Evolutionary conservation across 2,888 invertebrate species (phyloP), one percentile per base, ranked within the genome.

Genomic region (Dasypolia templi): DNA sequence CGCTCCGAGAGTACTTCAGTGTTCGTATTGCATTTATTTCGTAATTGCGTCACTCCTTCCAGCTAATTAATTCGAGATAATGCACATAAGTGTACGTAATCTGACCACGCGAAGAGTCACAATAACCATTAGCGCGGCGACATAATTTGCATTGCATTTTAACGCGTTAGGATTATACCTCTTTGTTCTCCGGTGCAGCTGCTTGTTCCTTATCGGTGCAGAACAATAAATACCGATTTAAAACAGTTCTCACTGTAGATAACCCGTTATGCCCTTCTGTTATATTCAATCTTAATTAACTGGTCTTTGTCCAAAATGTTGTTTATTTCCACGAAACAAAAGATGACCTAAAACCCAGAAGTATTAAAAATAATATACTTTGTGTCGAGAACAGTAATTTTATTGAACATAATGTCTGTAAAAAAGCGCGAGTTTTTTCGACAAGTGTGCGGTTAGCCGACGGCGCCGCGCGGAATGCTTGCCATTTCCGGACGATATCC

Each of bases 401-500:
- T 77, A 83, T 82, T 83, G 65, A 86, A 82, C 72, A 81, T 80
- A 78, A 79, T 77, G 76, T 76, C 78, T 83, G 80, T 86, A 87
- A 89, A 90, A 89, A 89, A 87, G 83, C 85, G 83, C 90, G 89
- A 89, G 84, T 90, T 91, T 91, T 93, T 94, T 93, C 90, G 92
- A 90, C 88, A 89, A 92, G 89, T 90, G 88, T 92, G 93, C 91
- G 93, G 92, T 90, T 89, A 89, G 90, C 90, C 87, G 88, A 84
- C 92, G 85, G 82, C 84, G 95, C 93, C 94, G 93, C 91, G 93
- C 91, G 95, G 96, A 94, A 96, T 96, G 95, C 92, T 85, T 88
- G 94, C 94, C 93, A 96, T 96, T 96, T 96, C 96, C 96, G 95
- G 96, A 95, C 93, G 92, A 93, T 95, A 93, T 96, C 96, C 96